A percentile compares a stretch with the other conserved stretches of the same genome.
phyloP scores from a whole-genome alignment of 2,797 vertebrate species.

The Takifugu rubripes region DNA sequence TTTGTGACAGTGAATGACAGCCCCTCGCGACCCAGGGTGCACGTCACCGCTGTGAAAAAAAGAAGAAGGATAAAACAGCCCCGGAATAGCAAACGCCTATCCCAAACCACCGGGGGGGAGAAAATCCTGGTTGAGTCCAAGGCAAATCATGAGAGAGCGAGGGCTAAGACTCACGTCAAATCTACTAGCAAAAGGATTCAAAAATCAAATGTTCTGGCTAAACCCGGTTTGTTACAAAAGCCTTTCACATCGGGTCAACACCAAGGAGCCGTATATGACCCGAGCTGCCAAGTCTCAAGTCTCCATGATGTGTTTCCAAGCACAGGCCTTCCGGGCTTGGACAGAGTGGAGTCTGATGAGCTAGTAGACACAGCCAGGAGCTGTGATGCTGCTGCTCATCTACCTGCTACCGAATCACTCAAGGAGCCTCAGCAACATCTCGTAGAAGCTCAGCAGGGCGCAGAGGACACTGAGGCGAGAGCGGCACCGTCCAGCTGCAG shows the following conservation, averaged over 20 bases:
- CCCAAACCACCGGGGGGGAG: not conserved
- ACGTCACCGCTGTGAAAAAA: conserved; percentile 51
- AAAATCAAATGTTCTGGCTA: not conserved
- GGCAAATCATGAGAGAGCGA: conserved; percentile 8
- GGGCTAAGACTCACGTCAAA: not conserved
- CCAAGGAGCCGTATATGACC: conserved; percentile 10
- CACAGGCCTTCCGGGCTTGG: conserved; percentile 1
- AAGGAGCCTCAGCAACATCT: conserved; percentile 27
- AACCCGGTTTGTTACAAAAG: conserved; percentile 13
- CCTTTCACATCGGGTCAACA: conserved; percentile 6
- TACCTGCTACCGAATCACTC: conserved; percentile 53
- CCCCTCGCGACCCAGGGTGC: conserved; percentile 15
- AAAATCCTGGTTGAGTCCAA: conserved; percentile 16
- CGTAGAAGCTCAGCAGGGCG: not conserved
- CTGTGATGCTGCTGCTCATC: conserved; percentile 23
- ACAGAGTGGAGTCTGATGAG: conserved; percentile 26
- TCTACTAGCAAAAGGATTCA: not conserved
- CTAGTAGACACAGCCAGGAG: too few relatives aligned
- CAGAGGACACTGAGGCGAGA: too few relatives aligned
- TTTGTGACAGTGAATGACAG: conserved; percentile 74
- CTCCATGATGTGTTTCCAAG: not conserved
- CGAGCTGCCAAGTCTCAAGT: conserved; percentile 6
- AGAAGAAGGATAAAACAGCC: conserved; percentile 64
- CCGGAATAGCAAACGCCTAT: conserved; percentile 13
- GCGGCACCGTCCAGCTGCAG: too few relatives aligned